phyloP scores from a whole-genome alignment of 2,113 vertebrate genomes.

The Gymnarchus niloticus region DNA sequence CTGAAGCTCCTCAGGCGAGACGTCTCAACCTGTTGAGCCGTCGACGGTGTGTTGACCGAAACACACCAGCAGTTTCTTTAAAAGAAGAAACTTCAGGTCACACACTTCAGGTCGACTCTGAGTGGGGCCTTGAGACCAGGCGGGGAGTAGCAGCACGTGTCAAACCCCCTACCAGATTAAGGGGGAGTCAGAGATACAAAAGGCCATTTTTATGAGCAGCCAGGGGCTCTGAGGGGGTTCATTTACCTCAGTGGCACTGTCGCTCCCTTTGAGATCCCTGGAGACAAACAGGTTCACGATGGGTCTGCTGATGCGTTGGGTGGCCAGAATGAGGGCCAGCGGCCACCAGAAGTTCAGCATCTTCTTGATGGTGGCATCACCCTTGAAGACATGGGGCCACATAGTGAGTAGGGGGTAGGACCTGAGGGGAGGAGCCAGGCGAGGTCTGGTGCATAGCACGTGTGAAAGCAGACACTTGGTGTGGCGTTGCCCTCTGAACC shows the following conservation, averaged over 20 bases:
- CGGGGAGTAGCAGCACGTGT: background rate
- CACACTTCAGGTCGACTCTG: background rate
- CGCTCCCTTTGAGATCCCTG: conserved; percentile 62
- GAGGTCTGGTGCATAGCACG: too few species aligned
- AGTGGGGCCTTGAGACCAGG: background rate
- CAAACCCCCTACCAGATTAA: background rate
- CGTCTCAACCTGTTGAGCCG: too few species aligned
- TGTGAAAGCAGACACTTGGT: background rate
- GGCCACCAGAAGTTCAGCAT: conserved; percentile 79
- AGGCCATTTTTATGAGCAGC: background rate
- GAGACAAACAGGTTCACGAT: conserved; percentile 98
- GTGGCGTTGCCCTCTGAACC: background rate
- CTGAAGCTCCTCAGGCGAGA: too few species aligned
- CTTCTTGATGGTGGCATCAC: conserved; percentile 88
- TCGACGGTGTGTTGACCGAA: too few species aligned
- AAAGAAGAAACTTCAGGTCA: too few species aligned
- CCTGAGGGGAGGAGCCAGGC: background rate
- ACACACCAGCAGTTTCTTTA: too few species aligned
- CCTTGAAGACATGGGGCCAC: conserved; percentile 55
- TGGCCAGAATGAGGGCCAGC: conserved; percentile 56
- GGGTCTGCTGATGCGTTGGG: conserved; percentile 91
- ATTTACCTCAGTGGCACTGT: conserved; percentile 42
- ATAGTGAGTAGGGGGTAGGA: background rate
- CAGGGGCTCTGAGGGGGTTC: background rate
- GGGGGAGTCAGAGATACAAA: too few species aligned